Conservation (phyloP, 2,113 vertebrate species). For the Marcusenius ussheri region DNA sequence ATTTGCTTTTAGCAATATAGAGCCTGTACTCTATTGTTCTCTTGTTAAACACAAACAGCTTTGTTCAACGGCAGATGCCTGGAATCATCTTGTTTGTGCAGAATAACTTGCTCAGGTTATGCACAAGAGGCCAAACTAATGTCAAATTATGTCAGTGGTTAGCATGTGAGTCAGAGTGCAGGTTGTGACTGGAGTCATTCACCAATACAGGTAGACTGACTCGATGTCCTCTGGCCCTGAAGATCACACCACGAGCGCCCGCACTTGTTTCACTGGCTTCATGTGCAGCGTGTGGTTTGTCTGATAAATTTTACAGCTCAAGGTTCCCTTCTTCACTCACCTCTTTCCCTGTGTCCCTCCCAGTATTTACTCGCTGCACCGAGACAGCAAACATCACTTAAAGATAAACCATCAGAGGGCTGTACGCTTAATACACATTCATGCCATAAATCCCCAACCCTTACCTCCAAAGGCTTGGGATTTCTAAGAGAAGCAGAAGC, state of each 20-base stretch:
- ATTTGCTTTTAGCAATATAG: not conserved
- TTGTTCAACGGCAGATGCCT: not conserved
- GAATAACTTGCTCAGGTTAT: not conserved
- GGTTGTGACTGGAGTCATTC: not conserved
- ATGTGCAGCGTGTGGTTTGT: not conserved
- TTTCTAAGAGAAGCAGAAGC: not conserved
- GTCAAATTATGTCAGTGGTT: not conserved
- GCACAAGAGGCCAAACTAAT: not conserved
- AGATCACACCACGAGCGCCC: not conserved
- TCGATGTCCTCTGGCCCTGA: not conserved
- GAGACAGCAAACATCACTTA: not conserved
- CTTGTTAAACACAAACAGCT: not conserved
- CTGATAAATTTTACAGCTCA: slow-evolving; percentile 17
- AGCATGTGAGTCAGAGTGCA: not conserved
- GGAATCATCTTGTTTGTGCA: not conserved
- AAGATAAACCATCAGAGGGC: slow-evolving; percentile 6
- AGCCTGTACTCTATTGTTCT: not conserved
- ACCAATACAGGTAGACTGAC: not conserved
- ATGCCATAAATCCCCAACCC: not conserved
- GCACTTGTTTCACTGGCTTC: not conserved
- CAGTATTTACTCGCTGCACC: not conserved
- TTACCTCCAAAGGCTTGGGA: not conserved
- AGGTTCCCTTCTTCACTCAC: not conserved
- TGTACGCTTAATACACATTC: not conserved
- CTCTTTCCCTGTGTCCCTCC: not conserved